Evolutionary conservation across 2,888 invertebrate species (phyloP).

Genomic region (Ectemnius cavifrons): DNA sequence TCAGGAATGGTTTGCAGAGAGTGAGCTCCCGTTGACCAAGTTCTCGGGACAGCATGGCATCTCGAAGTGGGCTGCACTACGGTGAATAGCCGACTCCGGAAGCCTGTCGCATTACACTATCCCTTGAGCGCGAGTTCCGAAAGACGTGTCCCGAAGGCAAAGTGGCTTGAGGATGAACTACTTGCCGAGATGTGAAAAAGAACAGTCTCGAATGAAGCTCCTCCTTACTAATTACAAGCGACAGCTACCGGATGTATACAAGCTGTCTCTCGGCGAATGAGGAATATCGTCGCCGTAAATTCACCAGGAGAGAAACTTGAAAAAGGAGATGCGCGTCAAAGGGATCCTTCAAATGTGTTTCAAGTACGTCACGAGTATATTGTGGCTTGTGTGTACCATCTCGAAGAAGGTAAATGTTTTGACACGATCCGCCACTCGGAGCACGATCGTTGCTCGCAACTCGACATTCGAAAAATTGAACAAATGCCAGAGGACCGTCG

Average conservation of each 20-base stretch:
- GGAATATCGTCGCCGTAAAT: not conserved
- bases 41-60: constrained; percentile 29
- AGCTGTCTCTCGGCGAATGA: not conserved
- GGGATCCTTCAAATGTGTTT: too few species aligned
- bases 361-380: too few species aligned
- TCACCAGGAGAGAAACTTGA: not conserved
- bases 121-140: constrained; percentile 46
- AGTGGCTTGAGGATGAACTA: constrained; percentile 47
- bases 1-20: constrained; percentile 34
- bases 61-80: constrained; percentile 36
- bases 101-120: constrained; percentile 33
- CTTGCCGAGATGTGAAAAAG: constrained; percentile 33
- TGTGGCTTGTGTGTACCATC: too few species aligned
- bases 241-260: not conserved
- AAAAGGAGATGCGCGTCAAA: constrained; percentile 5
- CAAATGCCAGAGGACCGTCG: not conserved
- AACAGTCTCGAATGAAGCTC: constrained; percentile 27
- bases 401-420: too few species aligned
- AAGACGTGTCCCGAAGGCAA: constrained; percentile 59
- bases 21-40: constrained; percentile 33
- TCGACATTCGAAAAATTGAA: too few species aligned
- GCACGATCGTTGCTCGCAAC: too few species aligned
- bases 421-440: too few species aligned
- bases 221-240: constrained; percentile 28
- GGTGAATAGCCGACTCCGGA: constrained; percentile 33